Percentiles rank a stretch among this genome's conserved stretches.
phyloP scores from a whole-genome alignment of 2,797 vertebrate species.

The Odontamblyopus lacepedii region DNA sequence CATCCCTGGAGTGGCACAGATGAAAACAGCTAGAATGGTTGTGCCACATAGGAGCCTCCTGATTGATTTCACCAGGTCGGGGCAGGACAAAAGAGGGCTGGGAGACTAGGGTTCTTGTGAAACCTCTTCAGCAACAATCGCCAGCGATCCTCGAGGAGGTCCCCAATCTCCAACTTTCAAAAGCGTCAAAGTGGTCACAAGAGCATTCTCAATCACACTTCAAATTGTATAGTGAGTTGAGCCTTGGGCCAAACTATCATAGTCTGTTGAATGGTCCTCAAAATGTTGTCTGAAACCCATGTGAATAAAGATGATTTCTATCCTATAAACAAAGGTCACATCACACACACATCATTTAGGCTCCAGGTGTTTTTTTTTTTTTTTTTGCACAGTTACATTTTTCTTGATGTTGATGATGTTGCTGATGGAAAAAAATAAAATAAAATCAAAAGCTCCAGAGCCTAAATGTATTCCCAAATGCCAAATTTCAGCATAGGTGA shows the following conservation, averaged over 20 bases:
- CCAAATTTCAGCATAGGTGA: too few relatives aligned
- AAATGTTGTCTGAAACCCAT: too few relatives aligned
- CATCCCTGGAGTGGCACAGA: slow-evolving; percentile 3
- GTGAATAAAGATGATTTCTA: too few relatives aligned
- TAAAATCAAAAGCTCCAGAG: too few relatives aligned
- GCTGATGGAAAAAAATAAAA: too few relatives aligned
- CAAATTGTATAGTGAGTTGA: not conserved
- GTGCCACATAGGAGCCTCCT: not conserved
- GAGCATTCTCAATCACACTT: not conserved
- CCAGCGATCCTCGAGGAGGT: not conserved
- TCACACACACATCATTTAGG: too few relatives aligned
- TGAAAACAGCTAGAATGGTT: not conserved
- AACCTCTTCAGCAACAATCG: slow-evolving; percentile 3
- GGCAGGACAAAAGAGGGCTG: not conserved
- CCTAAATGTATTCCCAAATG: too few relatives aligned
- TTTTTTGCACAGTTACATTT: too few relatives aligned
- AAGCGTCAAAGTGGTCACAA: not conserved
- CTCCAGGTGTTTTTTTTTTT: too few relatives aligned
- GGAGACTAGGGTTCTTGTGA: not conserved
- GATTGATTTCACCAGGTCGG: slow-evolving; percentile 10
- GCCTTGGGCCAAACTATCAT: slow-evolving; percentile 2
- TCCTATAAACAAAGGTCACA: too few relatives aligned
- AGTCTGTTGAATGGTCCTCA: not conserved
- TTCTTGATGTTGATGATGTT: too few relatives aligned
- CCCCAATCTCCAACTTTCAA: slow-evolving; percentile 5